Percentiles rank a stretch among this genome's conserved stretches.
Evolutionary conservation across 2,797 vertebrate genomes (phyloP).

Genomic region (Zalophus californianus): DNA sequence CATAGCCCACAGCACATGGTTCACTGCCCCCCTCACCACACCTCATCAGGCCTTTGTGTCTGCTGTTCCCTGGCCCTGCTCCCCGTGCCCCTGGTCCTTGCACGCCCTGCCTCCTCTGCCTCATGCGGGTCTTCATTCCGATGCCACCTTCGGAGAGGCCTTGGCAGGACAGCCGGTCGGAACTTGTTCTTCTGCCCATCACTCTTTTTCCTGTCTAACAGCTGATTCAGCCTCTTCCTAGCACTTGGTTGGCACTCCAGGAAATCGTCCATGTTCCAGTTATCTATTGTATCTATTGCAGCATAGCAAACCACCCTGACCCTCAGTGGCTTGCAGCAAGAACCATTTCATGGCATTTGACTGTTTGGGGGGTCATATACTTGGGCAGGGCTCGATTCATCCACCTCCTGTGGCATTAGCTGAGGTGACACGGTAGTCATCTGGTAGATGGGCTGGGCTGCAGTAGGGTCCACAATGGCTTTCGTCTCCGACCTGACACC

Average conservation of each 20-base stretch:
- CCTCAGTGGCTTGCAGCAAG: not conserved
- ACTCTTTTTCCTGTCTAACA: not conserved
- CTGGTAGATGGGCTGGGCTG: not conserved
- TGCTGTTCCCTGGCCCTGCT: not conserved
- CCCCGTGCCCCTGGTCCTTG: not conserved
- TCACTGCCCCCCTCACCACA: not conserved
- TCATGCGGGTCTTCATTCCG: not conserved
- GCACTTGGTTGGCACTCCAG: not conserved
- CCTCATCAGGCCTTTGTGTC: not conserved
- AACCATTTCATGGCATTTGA: not conserved
- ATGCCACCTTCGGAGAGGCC: not conserved
- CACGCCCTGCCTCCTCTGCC: not conserved
- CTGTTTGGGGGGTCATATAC: not conserved
- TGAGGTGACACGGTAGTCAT: not conserved
- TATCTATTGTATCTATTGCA: not conserved
- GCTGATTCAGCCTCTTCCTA: not conserved
- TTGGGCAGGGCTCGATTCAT: not conserved
- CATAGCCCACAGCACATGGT: rapidly evolving
- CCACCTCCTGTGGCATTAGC: not conserved
- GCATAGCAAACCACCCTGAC: not conserved
- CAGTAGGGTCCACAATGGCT: not conserved
- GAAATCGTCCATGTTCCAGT: not conserved
- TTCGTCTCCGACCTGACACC: not conserved
- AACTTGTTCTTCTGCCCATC: not conserved
- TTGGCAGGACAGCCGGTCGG: not conserved